Base-by-base conservation (phyloP, 2,113 vertebrate species). In the Helogale parvula region DNA sequence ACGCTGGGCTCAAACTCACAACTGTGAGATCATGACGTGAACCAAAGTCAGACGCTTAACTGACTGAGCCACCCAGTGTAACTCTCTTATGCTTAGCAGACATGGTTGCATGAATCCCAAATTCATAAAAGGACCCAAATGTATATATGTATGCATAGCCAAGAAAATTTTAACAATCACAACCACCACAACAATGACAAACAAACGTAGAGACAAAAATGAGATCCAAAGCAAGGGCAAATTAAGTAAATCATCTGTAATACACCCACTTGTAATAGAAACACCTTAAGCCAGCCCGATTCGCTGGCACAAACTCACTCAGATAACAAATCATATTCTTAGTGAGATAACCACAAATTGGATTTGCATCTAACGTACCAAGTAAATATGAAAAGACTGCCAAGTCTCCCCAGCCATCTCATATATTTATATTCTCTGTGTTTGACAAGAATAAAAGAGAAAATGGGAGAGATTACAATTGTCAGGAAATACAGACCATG, bases 331-430 rank as follows among this genome's bases (percentile, higher is more conserved):
- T 85, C 88, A 96, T 87, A n/a, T 88, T 97, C 89, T 93, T 97
- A 17, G 33, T 79, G 83, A 97, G 60, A 96, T 33, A 96, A 66
- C 60, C 69, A 23, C 89, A 89, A 96, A 90, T 93, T 90, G 76
- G 68, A 80, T 93, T n/a, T 97, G 19, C 27, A 47, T 86, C 88
- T 94, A 93, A 89, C 63, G 86, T 25, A 95, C 50, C 54, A 84
- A 94, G 88, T 88, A 95, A 94, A 96, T 93, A 98, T 95, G 94
- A 94, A 97, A 95, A 97, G 47, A 77, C 81, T 97, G 79, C 81
- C 95, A 98, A 79, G 95, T 97, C 80, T 89, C 5, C 87, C 29
- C 29, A 90, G 72, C 7, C 95, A 63, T 38, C 1, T 7, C 23
- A 95, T 97, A 88, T 77, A 63, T 98, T 98, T 98, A 83, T 35